A percentile compares a stretch with the other conserved stretches of the same genome.
Evolutionary conservation across 2,113 vertebrate genomes (phyloP).

Genomic region (Misgurnus anguillicaudatus): DNA sequence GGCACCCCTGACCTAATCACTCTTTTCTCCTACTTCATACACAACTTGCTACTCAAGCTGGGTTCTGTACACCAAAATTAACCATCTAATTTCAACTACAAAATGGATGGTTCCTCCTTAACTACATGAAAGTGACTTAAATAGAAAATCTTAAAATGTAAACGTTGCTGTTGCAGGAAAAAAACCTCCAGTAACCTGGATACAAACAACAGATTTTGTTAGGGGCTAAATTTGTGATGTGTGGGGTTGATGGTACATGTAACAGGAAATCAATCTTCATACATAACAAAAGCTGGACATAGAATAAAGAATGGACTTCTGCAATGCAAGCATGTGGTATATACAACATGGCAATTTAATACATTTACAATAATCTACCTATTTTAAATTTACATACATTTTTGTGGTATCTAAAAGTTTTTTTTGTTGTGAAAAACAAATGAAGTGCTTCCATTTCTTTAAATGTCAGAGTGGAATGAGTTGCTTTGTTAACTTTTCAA

Average conservation of each 20-base stretch:
- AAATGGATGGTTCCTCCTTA: constrained; percentile 58
- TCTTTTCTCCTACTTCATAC: constrained; percentile 64
- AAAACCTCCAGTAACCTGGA: constrained; percentile 62
- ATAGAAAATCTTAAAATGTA: constrained; percentile 70
- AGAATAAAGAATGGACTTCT: constrained; percentile 47
- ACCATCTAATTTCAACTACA: constrained; percentile 62
- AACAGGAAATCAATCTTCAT: constrained; percentile 55
- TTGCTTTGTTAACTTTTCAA: constrained; percentile 58
- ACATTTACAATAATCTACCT: constrained; percentile 70
- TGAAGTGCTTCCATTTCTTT: constrained; percentile 75
- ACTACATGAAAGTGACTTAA: constrained; percentile 65
- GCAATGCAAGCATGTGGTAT: constrained; percentile 70
- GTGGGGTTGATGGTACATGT: constrained; percentile 41
- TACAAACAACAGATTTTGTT: constrained; percentile 56
- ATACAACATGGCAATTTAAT: constrained; percentile 72
- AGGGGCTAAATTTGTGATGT: constrained; percentile 1
- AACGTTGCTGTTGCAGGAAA: constrained; percentile 56
- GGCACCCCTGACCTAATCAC: constrained; percentile 58
- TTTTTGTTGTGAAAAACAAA: constrained; percentile 69
- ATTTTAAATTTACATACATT: constrained; percentile 70
- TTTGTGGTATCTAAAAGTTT: constrained; percentile 66
- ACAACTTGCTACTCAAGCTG: constrained; percentile 84
- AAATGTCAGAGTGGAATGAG: constrained; percentile 58
- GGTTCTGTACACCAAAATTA: constrained; percentile 82
- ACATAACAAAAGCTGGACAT: constrained; percentile 39